These are phyloP conservation scores for Epistrophella euchroma DNA, from an alignment of 2,888 invertebrate species.

Conservation along the genomic window DNA sequence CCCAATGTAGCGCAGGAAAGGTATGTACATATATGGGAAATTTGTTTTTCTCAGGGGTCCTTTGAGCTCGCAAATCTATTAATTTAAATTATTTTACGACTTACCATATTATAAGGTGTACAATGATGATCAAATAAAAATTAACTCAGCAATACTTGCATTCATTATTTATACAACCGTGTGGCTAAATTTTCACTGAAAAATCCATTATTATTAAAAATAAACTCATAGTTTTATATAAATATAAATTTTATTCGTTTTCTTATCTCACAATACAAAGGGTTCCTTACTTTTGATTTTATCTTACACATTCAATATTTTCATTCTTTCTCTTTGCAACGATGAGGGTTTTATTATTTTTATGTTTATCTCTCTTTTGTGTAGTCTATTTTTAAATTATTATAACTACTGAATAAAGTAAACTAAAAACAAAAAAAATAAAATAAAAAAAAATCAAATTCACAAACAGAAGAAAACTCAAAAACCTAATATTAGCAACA, in stretches of 20 bases:
- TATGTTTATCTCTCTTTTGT: conserved; percentile 8
- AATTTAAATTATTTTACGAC: too few relatives aligned
- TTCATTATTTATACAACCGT: too few relatives aligned
- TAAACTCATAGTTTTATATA: conserved; percentile 47
- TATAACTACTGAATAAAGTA: conserved; percentile 6
- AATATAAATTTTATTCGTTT: conserved; percentile 72
- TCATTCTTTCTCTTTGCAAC: conserved; percentile 4
- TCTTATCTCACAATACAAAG: conserved; percentile 58
- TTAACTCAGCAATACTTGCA: not conserved
- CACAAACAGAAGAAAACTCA: conserved; percentile 45
- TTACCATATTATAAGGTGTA: too few relatives aligned
- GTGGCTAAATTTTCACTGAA: too few relatives aligned
- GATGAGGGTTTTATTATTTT: not conserved
- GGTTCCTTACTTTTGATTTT: conserved; percentile 35
- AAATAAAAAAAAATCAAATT: conserved; percentile 6
- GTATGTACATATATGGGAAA: too few relatives aligned
- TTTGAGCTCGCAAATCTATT: too few relatives aligned
- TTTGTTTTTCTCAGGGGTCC: too few relatives aligned
- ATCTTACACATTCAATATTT: conserved; percentile 40
- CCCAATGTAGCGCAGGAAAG: too few relatives aligned
- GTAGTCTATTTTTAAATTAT: conserved; percentile 4
- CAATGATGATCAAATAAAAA: too few relatives aligned
- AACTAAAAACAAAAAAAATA: not conserved
- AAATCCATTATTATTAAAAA: not conserved
- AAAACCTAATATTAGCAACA: conserved; percentile 55